Percentiles rank a stretch among this genome's conserved stretches.
Conservation (phyloP, 2,797 vertebrate genomes). For the Cephalopachus bancanus region DNA sequence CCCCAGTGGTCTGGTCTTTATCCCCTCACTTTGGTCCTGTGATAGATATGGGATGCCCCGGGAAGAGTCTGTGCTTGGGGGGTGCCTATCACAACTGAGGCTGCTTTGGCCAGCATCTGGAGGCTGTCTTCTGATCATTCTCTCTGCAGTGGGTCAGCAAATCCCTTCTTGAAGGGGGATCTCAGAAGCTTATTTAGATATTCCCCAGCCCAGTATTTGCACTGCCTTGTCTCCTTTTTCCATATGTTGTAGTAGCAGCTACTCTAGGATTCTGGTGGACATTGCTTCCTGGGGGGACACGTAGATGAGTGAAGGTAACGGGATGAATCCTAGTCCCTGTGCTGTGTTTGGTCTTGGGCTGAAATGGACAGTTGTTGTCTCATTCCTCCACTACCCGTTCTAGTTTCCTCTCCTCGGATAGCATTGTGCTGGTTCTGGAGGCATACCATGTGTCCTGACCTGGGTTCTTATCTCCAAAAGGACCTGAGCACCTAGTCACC, state of each 20-base stretch:
- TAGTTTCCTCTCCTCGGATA: background rate
- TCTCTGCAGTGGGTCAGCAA: background rate
- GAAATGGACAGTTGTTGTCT: background rate
- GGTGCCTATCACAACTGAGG: background rate
- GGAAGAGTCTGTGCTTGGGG: background rate
- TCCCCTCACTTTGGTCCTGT: background rate
- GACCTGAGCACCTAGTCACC: background rate
- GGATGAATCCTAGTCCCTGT: background rate
- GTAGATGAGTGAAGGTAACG: background rate
- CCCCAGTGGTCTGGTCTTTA: background rate
- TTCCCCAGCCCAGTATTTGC: background rate
- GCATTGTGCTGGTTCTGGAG: background rate
- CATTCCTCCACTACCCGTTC: background rate
- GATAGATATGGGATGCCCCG: background rate
- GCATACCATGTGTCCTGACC: background rate
- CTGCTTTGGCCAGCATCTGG: background rate
- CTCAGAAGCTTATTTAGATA: background rate
- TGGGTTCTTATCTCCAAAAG: background rate
- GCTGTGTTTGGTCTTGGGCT: background rate
- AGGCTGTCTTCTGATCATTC: background rate
- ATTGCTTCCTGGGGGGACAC: background rate
- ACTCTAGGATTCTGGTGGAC: background rate
- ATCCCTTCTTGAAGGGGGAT: background rate
- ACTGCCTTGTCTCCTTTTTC: background rate
- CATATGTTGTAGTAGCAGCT: background rate